Evolutionary conservation across 2,797 vertebrate species (phyloP), one percentile per base, ranked within the genome.

Genomic region (Valencia hispanica): DNA sequence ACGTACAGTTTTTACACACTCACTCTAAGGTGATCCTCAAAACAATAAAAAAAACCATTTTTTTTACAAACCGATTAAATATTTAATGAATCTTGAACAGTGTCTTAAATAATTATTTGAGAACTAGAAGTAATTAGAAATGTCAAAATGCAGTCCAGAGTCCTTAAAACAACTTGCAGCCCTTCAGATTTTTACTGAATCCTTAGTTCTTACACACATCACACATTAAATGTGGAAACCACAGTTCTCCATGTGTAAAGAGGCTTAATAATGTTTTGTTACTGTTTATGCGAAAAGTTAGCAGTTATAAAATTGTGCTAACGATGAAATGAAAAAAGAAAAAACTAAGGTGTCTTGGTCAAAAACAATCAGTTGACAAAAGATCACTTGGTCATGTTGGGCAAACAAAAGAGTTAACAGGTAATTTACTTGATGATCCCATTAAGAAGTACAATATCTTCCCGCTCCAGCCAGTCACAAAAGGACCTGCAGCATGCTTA

Each of bases 401-500:
- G 36, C 11, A n/a, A 63, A 39, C 17, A 41, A 32, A 20, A 39
- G 15, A 41, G 48, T 68, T 48, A 70, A 27, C 32, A 50, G 68
- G 79, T 75, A 53, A 27, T 43, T 39, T 72, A 34, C 12, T 43
- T 69, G 27, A 75, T 84, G 77, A 84, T 6, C 25, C 70, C 8
- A 11, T 32, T 27, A 27, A 51, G 41, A 65, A 57, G 59, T 14
- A 27, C 12, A 50, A n/a, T 45, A 68, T 84, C 84, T 78, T 75
- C 78, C 70, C 61, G 53, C 57, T 20, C 18, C 43, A 32, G 14
- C 72, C 74, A 82, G 83, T 89, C 81, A 87, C 84, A 86, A 78
- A 81, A 45, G 73, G 14, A 57, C 70, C 47, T 36, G 75, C 59
- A 32, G 55, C 66, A 90, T 91, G 90, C 90, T 94, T 92, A 94